Evolutionary conservation across 2,113 vertebrate species (phyloP).

Genomic region (Brachyistius frenatus): DNA sequence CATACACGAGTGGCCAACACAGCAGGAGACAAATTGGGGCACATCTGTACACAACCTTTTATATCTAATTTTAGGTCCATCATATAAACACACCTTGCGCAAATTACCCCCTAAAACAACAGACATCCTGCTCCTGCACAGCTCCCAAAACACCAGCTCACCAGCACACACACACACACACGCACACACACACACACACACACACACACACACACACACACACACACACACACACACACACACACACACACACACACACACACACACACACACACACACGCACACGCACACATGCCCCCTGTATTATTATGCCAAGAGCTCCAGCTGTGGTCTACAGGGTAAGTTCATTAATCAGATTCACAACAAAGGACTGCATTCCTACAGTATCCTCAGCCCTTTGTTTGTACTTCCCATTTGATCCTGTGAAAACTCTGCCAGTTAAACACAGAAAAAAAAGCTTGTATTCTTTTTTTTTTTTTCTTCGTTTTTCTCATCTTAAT

Average conservation of each 20-base stretch:
- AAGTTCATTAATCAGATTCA: constrained; percentile 70
- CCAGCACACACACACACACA: constrained; percentile 26
- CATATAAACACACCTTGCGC: constrained; percentile 32
- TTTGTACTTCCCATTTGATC: constrained; percentile 37
- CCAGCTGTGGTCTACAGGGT: constrained; percentile 68
- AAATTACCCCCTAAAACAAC: constrained; percentile 13
- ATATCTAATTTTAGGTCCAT: constrained; percentile 28
- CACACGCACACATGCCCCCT: background rate
- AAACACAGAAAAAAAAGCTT: constrained; percentile 2
- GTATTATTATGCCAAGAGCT: constrained; percentile 60
- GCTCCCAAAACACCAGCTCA: constrained; percentile 31
- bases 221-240: background rate
- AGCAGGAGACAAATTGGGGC: too few relatives aligned
- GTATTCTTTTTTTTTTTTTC: background rate
- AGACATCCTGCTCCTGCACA: constrained; percentile 4
- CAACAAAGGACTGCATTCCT: constrained; percentile 77
- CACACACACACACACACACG: constrained; percentile 24
- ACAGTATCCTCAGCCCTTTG: constrained; percentile 56
- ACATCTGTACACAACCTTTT: background rate
- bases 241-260: constrained; percentile 10
- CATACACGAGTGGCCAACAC: too few relatives aligned
- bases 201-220: background rate
- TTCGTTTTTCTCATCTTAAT: background rate
- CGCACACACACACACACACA: constrained; percentile 15
- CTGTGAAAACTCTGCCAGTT: background rate